A percentile compares a stretch with the other conserved stretches of the same genome.
These are phyloP conservation scores for Hippocampus abdominalis DNA, from an alignment of 2,113 vertebrate species.

Conservation along the genomic window DNA sequence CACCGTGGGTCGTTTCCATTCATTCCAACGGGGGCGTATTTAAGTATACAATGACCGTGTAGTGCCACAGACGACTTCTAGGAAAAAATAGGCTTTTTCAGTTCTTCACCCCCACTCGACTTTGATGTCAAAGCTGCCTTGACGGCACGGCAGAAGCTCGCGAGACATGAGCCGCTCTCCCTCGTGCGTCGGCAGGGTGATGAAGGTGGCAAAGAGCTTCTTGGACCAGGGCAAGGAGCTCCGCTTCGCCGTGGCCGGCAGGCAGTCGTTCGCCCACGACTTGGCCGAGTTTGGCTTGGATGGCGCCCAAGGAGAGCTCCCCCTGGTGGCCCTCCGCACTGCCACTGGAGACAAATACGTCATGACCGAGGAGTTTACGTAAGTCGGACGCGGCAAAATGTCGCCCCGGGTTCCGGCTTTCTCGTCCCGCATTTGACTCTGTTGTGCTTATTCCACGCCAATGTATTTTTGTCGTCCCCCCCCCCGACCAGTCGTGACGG, in stretches of 20 bases:
- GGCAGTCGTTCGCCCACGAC: slow-evolving; percentile 82
- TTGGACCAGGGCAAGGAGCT: slow-evolving; percentile 87
- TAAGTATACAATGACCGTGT: no score
- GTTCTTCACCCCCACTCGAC: no score
- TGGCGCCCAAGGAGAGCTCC: slow-evolving; percentile 77
- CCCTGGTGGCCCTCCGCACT: slow-evolving; percentile 86
- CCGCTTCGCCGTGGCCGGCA: slow-evolving; percentile 87
- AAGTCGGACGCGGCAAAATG: slow-evolving; percentile 55
- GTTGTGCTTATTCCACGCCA: not conserved
- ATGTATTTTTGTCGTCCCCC: not conserved
- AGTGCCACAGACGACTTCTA: no score
- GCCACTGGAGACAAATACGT: slow-evolving; percentile 90
- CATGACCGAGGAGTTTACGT: slow-evolving; percentile 97
- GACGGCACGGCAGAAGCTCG: not conserved
- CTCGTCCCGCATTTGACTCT: not conserved
- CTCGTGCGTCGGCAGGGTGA: slow-evolving; percentile 75
- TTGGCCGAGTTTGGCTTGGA: slow-evolving; percentile 89
- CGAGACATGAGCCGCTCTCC: not conserved
- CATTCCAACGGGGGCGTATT: no score
- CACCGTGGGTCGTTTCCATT: no score
- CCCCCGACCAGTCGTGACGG: slow-evolving; percentile 83
- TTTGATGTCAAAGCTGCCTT: no score
- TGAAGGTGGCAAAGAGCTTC: slow-evolving; percentile 93
- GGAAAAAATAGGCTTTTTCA: no score
- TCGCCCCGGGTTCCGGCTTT: no score